These are phyloP conservation scores for Oreohelix idahoensis DNA, from an alignment of 1,140 invertebrate genomes.

Conservation along the genomic window DNA sequence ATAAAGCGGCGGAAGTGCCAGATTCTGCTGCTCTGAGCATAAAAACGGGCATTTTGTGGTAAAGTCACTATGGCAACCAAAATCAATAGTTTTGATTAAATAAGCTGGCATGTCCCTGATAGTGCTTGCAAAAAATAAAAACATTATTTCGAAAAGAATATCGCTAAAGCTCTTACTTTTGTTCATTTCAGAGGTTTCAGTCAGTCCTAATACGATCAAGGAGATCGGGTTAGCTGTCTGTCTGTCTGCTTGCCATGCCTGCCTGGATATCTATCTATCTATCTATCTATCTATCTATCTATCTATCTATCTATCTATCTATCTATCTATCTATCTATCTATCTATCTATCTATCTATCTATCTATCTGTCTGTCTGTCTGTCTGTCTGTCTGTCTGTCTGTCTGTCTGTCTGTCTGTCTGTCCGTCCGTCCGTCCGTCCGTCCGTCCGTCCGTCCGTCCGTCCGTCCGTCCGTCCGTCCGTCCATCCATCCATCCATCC, in stretches of 20 bases:
- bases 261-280: no score
- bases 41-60: neutral
- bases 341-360: no score
- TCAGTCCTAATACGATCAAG: no score
- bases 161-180: no score
- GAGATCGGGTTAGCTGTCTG: no score
- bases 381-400: conserved; percentile 15
- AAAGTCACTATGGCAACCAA: neutral
- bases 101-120: neutral
- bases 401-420: conserved; percentile 14
- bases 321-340: neutral
- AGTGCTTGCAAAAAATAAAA: neutral
- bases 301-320: no score
- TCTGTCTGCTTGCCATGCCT: no score
- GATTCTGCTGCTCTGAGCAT: neutral
- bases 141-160: neutral
- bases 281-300: no score
- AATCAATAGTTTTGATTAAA: neutral
- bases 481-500: no score
- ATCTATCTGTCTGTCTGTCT: neutral
- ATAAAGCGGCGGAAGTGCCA: neutral
- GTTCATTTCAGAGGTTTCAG: no score
- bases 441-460: conserved; percentile 14
- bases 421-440: no score
- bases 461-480: no score